phyloP scores from a whole-genome alignment of 2,888 invertebrate species.

The Acanthosepion lycidas region DNA sequence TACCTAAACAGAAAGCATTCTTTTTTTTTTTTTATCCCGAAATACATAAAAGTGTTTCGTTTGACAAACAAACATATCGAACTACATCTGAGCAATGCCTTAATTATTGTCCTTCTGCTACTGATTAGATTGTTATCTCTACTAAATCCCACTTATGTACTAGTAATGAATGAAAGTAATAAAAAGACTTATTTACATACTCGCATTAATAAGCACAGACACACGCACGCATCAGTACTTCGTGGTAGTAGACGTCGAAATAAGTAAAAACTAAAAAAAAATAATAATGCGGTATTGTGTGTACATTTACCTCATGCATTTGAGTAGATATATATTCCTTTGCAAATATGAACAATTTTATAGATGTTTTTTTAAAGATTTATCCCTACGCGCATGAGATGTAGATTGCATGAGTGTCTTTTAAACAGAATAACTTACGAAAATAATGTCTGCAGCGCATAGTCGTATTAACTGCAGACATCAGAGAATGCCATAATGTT shows the following conservation, averaged over 20 bases:
- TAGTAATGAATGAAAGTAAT: too few species aligned
- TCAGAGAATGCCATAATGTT: neutral
- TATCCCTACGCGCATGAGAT: neutral
- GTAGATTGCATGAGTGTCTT: neutral
- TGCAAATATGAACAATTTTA: neutral
- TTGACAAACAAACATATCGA: neutral
- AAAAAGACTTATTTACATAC: too few species aligned
- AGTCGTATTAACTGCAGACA: neutral
- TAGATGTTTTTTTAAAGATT: neutral
- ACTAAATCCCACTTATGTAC: too few species aligned
- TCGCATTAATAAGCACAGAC: too few species aligned
- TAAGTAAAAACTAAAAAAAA: too few species aligned
- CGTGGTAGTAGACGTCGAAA: too few species aligned
- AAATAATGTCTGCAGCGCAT: neutral
- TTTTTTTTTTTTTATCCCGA: neutral
- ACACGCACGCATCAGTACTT: too few species aligned
- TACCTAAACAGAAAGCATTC: neutral
- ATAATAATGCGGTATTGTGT: too few species aligned
- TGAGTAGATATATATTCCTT: neutral
- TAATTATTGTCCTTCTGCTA: neutral
- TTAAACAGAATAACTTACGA: neutral
- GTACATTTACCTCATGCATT: too few species aligned
- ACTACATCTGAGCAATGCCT: neutral
- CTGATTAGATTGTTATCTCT: too few species aligned
- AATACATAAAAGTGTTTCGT: neutral